Base-by-base conservation (phyloP, 2,797 vertebrate species). In the Limnodromus scolopaceus region DNA sequence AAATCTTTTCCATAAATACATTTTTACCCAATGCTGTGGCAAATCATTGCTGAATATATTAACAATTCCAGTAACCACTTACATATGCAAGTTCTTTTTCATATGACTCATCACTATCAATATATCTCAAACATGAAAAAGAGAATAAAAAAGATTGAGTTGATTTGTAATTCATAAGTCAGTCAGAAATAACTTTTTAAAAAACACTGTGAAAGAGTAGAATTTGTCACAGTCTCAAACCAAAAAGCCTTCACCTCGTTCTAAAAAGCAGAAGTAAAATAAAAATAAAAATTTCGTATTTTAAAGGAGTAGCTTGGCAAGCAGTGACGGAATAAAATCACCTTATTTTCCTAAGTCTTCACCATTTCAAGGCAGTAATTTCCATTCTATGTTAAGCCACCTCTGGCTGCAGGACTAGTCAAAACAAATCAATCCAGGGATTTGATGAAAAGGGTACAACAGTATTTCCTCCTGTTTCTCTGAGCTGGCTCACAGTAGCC, bases 21-120 rank as follows among this genome's bases (percentile, higher is more conserved):
- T 45, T 70, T 89, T 69, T 72, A 89, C 64, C 66, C 30, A 55
- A 4, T 51, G 41, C 77, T 71, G 18, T 77, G 38, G 78, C 36
- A 91, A 79, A 68, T 86, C 28, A 39, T 45, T 91, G 39, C 77
- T 81, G 78, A 85, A 69, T 71, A 24, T 58, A 86, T 83, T 84
- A 96, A 84, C 57, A 78, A 80, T 84, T 93, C 43, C 89, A 89
- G 71, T 87, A 96, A 89, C 85, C 13, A 54, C 54, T 95, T 64
- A 82, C 9, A 54, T 54, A 82, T 43, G 38, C 27, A 1, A 94
- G 53, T 51, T 82, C 71, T 89, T 94, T 88, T 91, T 87, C 48
- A 60, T 84, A 54, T 91, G 84, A 96, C 68, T 94, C 95, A 93
- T 58, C 60, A 53, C 61, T 92, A 75, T 87, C 85, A 94, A 84